phyloP scores from a whole-genome alignment of 2,797 vertebrate species.

The Carapus acus region DNA sequence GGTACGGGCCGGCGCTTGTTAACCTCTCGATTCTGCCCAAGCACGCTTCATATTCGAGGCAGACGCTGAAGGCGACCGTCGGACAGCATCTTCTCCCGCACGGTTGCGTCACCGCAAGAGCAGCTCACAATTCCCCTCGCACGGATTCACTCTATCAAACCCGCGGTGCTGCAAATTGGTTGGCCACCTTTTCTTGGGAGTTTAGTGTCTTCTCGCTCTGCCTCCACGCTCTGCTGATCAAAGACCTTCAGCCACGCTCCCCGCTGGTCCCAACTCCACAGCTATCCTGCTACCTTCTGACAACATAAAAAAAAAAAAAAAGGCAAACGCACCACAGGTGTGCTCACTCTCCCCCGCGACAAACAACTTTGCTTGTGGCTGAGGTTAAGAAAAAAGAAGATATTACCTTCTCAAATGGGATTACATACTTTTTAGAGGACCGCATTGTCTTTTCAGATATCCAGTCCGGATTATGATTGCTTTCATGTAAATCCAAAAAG shows the following conservation, averaged over 20 bases:
- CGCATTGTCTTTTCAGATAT: too few relatives aligned
- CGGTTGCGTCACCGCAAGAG: conserved; percentile 27
- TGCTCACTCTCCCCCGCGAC: background rate
- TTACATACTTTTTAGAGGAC: too few relatives aligned
- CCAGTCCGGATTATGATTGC: too few relatives aligned
- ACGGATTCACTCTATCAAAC: conserved; percentile 42
- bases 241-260: conserved; percentile 55
- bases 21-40: conserved; percentile 17
- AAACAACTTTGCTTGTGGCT: conserved; percentile 1
- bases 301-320: conserved; percentile 6
- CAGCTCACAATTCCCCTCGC: conserved; percentile 49
- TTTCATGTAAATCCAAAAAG: too few relatives aligned
- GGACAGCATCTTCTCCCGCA: conserved; percentile 34
- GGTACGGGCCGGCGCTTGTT: conserved; percentile 37
- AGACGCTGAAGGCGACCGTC: conserved; percentile 6
- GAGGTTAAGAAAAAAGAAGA: background rate
- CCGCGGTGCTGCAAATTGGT: conserved; percentile 51
- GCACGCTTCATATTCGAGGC: conserved; percentile 11
- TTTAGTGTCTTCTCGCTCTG: conserved; percentile 41
- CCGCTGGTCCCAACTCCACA: conserved; percentile 58
- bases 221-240: conserved; percentile 58
- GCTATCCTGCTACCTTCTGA: conserved; percentile 42
- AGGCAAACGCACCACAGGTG: conserved; percentile 4
- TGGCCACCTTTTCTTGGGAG: conserved; percentile 23
- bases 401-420: background rate